phyloP scores from a whole-genome alignment of 2,888 invertebrate species.

The Ormyrus pomaceus region DNA sequence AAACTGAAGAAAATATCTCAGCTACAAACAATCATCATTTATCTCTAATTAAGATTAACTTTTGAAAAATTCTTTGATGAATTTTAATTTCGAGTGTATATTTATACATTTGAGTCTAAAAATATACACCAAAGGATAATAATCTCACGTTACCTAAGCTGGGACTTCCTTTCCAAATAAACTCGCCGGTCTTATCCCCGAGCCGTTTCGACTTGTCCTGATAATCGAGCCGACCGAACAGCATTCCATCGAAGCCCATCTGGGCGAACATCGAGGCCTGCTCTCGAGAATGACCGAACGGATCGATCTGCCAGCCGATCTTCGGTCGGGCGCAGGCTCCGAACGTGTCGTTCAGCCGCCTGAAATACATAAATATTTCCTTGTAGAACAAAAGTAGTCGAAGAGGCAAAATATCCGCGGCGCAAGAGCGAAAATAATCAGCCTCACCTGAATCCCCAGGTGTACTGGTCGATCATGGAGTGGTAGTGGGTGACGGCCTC shows the following conservation, averaged over 20 bases:
- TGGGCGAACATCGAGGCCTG: slow-evolving; percentile 86
- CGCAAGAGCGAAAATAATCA: too few species aligned
- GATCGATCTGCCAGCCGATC: slow-evolving; percentile 90
- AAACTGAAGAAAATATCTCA: too few species aligned
- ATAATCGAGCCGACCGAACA: slow-evolving; percentile 92
- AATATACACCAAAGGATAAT: too few species aligned
- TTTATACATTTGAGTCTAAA: too few species aligned
- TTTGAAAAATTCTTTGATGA: too few species aligned
- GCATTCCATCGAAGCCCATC: slow-evolving; percentile 93
- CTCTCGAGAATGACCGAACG: slow-evolving; percentile 91
- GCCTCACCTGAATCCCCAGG: slow-evolving; percentile 82
- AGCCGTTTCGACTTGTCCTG: slow-evolving; percentile 85
- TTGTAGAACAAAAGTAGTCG: too few species aligned
- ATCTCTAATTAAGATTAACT: too few species aligned
- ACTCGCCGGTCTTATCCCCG: slow-evolving; percentile 82
- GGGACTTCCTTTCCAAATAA: slow-evolving; percentile 88
- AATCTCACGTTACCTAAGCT: slow-evolving; percentile 79
- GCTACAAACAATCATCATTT: too few species aligned
- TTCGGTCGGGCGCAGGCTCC: slow-evolving; percentile 85
- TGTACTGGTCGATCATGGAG: slow-evolving; percentile 85
- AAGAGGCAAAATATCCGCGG: too few species aligned
- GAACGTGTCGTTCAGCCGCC: slow-evolving; percentile 81
- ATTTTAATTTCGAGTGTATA: too few species aligned
- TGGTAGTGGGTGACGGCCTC: slow-evolving; percentile 85
- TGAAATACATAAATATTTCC: slow-evolving; percentile 53